Base-by-base conservation (phyloP, 30 jellyfish, hydroid and myxozoan species). In the Catostylus mosaicus region DNA sequence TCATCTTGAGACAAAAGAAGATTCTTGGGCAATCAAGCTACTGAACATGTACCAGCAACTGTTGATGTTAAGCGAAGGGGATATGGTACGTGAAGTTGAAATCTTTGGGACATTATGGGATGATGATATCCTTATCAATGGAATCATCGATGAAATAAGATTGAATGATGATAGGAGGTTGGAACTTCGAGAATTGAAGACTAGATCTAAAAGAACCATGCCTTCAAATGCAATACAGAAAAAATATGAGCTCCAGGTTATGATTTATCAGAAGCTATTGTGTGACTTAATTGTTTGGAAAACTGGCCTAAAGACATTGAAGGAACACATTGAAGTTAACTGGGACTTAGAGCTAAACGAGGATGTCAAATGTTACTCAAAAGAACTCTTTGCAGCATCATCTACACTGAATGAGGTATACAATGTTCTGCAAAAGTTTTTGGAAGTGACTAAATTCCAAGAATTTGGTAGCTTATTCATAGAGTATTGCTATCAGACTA, bases 21-120 rank as follows among this genome's bases (percentile, higher is more conserved):
- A 85, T 43, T 64, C 54, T 7, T 85, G 95, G 95, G 95, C 89
- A 4, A 37, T 85, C 68, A 75, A 48, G 63, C 40, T 85, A 26
- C 33, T 85, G 36, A 75, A 85, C 56, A 43, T 37, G 23, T 50
- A 46, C 63, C 95, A 85, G 34, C 87, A 73, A 36, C 80, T 85
- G 30, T 31, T 67, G 22, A 12, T 27, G 35, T 35, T 85, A 46
- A 24, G 52, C 62, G 70, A 61, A 29, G 84, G 89, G 14, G 48
- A 22, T 10, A 85, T 83, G 0, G 73, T 85, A 30, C 84, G 95
- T 23, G 95, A 85, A 50, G 70, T 85, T 30, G 77, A 60, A 45
- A 64, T 85, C 23, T 85, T 83, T 50, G 95, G 95, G 18, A 36
- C 26, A 20, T 64, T 85, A 9, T 59, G 27, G 23, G 22, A 74